phyloP scores from a whole-genome alignment of 2,797 vertebrate genomes.

The Coendou prehensilis region DNA sequence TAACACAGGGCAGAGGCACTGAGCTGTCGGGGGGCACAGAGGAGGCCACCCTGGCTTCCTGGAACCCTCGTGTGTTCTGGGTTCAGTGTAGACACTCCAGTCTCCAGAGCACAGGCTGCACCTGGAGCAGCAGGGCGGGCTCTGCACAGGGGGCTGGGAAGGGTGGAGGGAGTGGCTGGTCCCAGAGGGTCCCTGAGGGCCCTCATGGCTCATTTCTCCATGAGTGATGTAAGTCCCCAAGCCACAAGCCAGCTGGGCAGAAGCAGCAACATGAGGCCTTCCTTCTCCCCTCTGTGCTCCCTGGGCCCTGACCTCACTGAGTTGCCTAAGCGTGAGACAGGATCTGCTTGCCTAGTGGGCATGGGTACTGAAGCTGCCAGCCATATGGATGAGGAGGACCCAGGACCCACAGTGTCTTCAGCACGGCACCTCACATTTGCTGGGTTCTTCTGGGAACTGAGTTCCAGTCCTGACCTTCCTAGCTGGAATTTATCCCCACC shows the following conservation, averaged over 20 bases:
- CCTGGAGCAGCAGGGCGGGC: neutral
- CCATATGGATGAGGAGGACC: neutral
- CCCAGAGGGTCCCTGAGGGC: neutral
- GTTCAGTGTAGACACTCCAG: neutral
- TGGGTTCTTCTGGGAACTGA: neutral
- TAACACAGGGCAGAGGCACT: neutral
- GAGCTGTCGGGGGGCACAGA: neutral
- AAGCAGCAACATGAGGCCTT: neutral
- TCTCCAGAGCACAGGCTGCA: neutral
- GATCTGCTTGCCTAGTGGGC: neutral
- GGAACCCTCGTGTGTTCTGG: neutral
- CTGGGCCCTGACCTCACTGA: neutral
- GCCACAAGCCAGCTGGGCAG: neutral
- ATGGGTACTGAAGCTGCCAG: neutral
- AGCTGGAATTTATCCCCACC: neutral
- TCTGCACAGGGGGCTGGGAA: neutral
- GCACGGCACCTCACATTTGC: neutral
- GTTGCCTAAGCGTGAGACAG: neutral
- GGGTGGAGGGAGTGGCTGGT: neutral
- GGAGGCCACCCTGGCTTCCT: neutral
- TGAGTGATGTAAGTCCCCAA: neutral
- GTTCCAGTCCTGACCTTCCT: neutral
- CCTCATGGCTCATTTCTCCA: neutral
- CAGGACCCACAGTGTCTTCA: neutral
- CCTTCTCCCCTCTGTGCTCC: neutral